A percentile compares a stretch with the other conserved stretches of the same genome.
phyloP scores from a whole-genome alignment of 2,888 invertebrate genomes.

The Archips crataeganus region DNA sequence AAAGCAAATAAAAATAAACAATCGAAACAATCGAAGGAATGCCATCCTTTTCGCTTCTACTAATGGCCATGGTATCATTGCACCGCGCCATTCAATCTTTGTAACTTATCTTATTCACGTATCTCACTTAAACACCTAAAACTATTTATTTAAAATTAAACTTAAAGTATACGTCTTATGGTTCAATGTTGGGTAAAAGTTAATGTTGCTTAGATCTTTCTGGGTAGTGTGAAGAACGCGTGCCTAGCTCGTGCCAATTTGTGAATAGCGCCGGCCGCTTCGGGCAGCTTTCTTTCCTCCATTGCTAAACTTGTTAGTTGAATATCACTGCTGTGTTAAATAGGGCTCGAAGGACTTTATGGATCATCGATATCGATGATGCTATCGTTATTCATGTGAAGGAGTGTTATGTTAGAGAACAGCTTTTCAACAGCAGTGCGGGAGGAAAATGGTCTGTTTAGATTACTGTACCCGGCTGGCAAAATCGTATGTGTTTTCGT shows the following conservation, averaged over 20 bases:
- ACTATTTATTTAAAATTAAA: conserved; percentile 41
- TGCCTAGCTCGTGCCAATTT: conserved; percentile 85
- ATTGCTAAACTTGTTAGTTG: conserved; percentile 82
- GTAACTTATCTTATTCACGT: conserved; percentile 59
- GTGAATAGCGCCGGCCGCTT: conserved; percentile 82
- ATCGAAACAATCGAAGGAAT: conserved; percentile 68
- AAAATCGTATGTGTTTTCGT: no score
- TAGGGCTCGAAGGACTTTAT: conserved; percentile 58
- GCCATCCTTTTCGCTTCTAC: conserved; percentile 71
- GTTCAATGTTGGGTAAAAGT: conserved; percentile 48
- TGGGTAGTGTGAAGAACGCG: conserved; percentile 61
- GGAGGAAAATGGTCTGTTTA: no score
- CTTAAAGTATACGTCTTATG: conserved; percentile 43
- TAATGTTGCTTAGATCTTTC: conserved; percentile 52
- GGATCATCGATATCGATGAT: conserved; percentile 59
- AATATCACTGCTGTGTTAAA: conserved; percentile 76
- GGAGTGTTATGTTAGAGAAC: neutral
- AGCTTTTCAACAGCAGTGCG: no score
- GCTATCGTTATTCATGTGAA: neutral
- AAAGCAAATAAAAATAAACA: conserved; percentile 53
- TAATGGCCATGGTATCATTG: conserved; percentile 76
- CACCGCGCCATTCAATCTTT: conserved; percentile 78
- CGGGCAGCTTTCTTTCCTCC: conserved; percentile 82
- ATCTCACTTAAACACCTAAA: conserved; percentile 44
- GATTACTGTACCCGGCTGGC: no score